Evolutionary conservation across 2,888 invertebrate species (phyloP), one percentile per base, ranked within the genome.

Genomic region (Sphinx pinastri): DNA sequence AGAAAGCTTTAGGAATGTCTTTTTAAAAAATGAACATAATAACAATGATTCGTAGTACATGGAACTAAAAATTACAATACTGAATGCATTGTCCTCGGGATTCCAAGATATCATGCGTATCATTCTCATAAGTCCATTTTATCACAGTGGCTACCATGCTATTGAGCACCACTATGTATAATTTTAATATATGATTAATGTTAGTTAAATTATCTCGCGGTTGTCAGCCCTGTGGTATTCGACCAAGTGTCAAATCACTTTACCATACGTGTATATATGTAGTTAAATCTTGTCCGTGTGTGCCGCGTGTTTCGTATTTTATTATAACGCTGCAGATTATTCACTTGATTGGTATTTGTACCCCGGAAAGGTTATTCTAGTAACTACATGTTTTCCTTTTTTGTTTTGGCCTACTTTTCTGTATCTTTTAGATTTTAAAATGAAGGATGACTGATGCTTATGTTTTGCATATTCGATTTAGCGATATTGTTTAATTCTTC

Each of bases 171-270:
- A 25, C 25, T 25, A 25, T 25, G 1, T 38, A 38, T 5, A 38
- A 38, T 51, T 51, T 51, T 19, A 0, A 57, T 4, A 25, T 52
- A 38, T 68, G 25, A 70, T 68, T 66, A 70, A 69, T 25, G 52
- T 68, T 70, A 66, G 58, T 73, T 71, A 72, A 72, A 25, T 47
- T n/a, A 16, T 8, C n/a, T 71, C 51, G 19, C 45, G n/a, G 45
- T 60, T 69, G 80, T 16, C 82, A 88, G 68, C 89, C 89, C 88
- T 89, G 76, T 10, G 58, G 58, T 76, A 76, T 82, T 81, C 84
- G 84, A 84, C 81, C 82, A 86, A 86, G 86, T 87, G 88, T 89
- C 87, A 86, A 85, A 88, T 87, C 82, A 84, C 82, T 81, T 74
- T 78, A 80, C 77, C 71, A 71, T 76, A 73, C 73, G 74, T 75